A percentile compares a stretch with the other conserved stretches of the same genome.
Evolutionary conservation across 2,113 vertebrate species (phyloP).

Genomic region (Procavia capensis): DNA sequence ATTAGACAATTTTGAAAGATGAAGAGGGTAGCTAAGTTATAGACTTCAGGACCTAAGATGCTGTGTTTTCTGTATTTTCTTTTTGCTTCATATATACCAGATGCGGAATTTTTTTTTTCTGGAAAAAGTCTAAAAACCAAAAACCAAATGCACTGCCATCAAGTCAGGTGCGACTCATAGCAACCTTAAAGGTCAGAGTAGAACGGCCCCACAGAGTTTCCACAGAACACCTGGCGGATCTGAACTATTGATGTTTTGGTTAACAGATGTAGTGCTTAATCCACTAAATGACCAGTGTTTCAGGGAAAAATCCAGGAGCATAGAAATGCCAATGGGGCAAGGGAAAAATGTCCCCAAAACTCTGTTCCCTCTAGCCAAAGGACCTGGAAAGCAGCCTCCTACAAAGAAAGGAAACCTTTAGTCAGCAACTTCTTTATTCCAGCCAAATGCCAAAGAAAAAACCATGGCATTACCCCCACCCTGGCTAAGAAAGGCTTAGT

Average conservation of each 20-base stretch:
- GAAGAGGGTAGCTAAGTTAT: background rate
- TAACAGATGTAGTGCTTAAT: too few species aligned
- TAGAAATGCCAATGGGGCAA: background rate
- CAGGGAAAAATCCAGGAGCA: background rate
- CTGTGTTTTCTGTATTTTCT: background rate
- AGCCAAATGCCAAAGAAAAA: background rate
- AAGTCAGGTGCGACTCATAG: too few species aligned
- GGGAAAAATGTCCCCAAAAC: background rate
- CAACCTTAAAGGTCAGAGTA: too few species aligned
- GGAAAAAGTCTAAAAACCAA: too few species aligned
- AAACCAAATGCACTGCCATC: too few species aligned
- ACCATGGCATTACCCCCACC: background rate
- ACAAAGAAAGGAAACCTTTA: background rate
- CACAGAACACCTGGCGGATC: too few species aligned
- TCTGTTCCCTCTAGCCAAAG: background rate
- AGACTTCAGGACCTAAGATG: background rate
- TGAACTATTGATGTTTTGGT: too few species aligned
- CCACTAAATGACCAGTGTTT: too few species aligned
- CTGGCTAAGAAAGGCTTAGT: background rate
- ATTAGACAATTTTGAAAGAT: background rate
- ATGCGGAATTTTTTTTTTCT: too few species aligned
- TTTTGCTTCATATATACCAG: background rate
- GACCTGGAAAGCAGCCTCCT: background rate
- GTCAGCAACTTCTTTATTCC: background rate
- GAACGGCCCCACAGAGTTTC: too few species aligned